A percentile compares a stretch with the other conserved stretches of the same genome.
phyloP scores from a whole-genome alignment of 2,113 vertebrate species.

The Platichthys flesus region DNA sequence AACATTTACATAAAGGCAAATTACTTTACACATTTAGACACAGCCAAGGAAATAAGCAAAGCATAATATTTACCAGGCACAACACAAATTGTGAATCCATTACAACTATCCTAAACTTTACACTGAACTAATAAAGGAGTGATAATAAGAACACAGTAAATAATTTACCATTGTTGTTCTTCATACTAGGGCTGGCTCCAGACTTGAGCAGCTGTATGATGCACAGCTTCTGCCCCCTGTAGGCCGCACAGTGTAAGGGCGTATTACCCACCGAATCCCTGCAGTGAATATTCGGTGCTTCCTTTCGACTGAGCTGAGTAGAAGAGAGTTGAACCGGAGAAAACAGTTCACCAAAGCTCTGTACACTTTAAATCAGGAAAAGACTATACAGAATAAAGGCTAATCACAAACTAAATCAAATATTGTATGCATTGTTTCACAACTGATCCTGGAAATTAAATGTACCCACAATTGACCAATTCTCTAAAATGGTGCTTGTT shows the following conservation, averaged over 20 bases:
- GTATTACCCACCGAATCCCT: constrained; percentile 91
- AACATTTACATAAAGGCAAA: constrained; percentile 37
- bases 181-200: constrained; percentile 85
- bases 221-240: constrained; percentile 91
- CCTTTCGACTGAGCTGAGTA: constrained; percentile 85
- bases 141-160: background rate
- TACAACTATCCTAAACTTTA: background rate
- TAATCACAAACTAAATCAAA: background rate
- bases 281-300: constrained; percentile 88
- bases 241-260: constrained; percentile 91
- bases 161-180: constrained; percentile 87
- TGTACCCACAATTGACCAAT: no score
- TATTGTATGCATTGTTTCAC: no score
- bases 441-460: no score
- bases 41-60: background rate
- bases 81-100: background rate
- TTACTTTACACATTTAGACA: background rate
- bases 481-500: background rate
- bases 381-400: background rate
- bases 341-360: background rate
- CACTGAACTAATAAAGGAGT: background rate
- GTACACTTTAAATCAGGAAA: background rate
- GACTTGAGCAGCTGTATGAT: constrained; percentile 88
- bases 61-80: background rate
- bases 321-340: background rate